Conservation (phyloP, 2,888 invertebrate genomes). For the Physocephala rufipes region DNA sequence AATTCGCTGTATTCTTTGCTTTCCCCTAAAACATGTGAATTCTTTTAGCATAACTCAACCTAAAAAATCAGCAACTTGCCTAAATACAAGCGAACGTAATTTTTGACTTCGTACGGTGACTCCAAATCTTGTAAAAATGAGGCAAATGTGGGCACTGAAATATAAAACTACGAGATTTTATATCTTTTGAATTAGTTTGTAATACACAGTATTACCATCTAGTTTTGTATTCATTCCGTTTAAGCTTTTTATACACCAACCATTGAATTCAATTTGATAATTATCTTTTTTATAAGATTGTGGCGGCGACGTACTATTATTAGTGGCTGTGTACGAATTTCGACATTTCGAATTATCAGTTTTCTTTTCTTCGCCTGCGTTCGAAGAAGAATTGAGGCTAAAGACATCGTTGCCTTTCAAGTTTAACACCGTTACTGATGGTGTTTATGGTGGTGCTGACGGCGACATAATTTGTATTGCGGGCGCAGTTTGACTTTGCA, state of each 20-base stretch:
- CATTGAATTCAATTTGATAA: slow-evolving; percentile 79
- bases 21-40: slow-evolving; percentile 71
- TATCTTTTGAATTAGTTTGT: slow-evolving; percentile 49
- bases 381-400: slow-evolving; percentile 20
- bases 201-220: slow-evolving; percentile 74
- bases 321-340: slow-evolving; percentile 35
- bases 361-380: neutral
- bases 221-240: slow-evolving; percentile 75
- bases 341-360: slow-evolving; percentile 2
- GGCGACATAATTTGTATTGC: slow-evolving; percentile 51
- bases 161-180: slow-evolving; percentile 20
- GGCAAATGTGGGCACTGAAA: slow-evolving; percentile 88
- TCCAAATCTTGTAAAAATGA: slow-evolving; percentile 92
- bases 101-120: slow-evolving; percentile 92
- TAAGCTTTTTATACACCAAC: slow-evolving; percentile 83
- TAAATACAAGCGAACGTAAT: slow-evolving; percentile 90
- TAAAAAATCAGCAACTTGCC: slow-evolving; percentile 63
- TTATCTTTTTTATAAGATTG: slow-evolving; percentile 67
- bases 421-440: slow-evolving; percentile 32
- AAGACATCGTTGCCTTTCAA: slow-evolving; percentile 26
- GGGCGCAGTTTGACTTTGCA: slow-evolving; percentile 62
- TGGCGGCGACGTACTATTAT: slow-evolving; percentile 40
- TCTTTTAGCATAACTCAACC: neutral
- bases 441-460: no score
- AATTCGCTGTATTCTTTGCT: slow-evolving; percentile 79